Conservation (phyloP, 2,888 invertebrate species). For the Drosophila cognata region DNA sequence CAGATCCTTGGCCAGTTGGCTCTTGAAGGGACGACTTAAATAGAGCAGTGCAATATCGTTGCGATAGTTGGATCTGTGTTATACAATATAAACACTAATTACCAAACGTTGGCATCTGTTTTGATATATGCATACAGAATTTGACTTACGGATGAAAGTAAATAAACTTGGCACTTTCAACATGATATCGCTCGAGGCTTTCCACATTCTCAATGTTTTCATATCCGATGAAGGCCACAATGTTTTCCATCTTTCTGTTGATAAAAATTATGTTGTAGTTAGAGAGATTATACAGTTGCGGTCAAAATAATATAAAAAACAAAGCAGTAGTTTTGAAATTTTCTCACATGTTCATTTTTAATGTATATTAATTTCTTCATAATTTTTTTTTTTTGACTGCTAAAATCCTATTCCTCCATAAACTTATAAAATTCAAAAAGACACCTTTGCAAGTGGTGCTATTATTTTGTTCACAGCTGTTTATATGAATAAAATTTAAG, state of each 20-base stretch:
- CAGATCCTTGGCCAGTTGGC: slow-evolving; percentile 12
- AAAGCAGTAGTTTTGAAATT: neutral
- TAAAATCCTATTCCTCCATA: neutral
- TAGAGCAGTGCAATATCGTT: slow-evolving; percentile 83
- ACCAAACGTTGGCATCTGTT: neutral
- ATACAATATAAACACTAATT: neutral
- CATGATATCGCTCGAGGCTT: slow-evolving; percentile 55
- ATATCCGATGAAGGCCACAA: slow-evolving; percentile 78
- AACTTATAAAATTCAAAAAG: neutral
- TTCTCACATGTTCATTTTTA: neutral
- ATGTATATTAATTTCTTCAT: neutral
- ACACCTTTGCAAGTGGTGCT: neutral
- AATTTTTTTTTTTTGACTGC: neutral
- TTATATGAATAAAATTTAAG: neutral
- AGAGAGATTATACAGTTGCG: neutral
- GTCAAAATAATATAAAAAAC: too few species aligned
- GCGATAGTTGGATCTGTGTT: slow-evolving; percentile 73
- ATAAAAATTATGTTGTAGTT: neutral
- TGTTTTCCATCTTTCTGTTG: slow-evolving; percentile 65
- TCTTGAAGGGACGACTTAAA: slow-evolving; percentile 52
- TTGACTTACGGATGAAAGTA: slow-evolving; percentile 80
- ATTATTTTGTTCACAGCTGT: neutral
- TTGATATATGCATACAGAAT: slow-evolving; percentile 3
- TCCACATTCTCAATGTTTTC: slow-evolving; percentile 67
- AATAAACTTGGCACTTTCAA: slow-evolving; percentile 72